Evolutionary conservation across 2,888 invertebrate genomes (phyloP).

Genomic region (Auanema sp.): DNA sequence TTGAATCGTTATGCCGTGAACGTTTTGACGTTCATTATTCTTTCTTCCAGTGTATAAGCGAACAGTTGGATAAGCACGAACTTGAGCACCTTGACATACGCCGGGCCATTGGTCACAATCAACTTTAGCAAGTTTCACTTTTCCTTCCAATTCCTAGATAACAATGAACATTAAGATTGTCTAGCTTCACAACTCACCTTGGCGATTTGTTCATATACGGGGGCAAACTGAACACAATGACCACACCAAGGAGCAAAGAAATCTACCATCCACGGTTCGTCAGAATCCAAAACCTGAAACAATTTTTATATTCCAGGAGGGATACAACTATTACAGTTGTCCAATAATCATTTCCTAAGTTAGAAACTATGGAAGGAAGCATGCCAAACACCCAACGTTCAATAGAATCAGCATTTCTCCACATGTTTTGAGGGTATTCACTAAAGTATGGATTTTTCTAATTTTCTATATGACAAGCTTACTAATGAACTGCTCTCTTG

Average conservation of each 20-base stretch:
- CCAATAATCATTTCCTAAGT: constrained; percentile 52
- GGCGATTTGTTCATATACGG: constrained; percentile 74
- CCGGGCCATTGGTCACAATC: constrained; percentile 72
- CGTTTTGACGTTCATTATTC: constrained; percentile 38
- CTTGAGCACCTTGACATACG: constrained; percentile 70
- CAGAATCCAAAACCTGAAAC: constrained; percentile 67
- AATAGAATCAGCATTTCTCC: constrained; percentile 72
- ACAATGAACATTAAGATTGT: background rate
- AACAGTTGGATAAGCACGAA: constrained; percentile 72
- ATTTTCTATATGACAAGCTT: constrained; percentile 20
- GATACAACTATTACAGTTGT: constrained; percentile 24
- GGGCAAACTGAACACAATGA: constrained; percentile 73
- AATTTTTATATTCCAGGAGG: background rate
- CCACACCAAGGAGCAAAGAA: constrained; percentile 70
- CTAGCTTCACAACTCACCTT: constrained; percentile 67
- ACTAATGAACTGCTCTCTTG: constrained; percentile 32
- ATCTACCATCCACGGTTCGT: constrained; percentile 69
- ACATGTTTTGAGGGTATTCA: constrained; percentile 69
- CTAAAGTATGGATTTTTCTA: constrained; percentile 25
- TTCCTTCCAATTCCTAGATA: constrained; percentile 67
- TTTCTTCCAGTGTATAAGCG: constrained; percentile 66
- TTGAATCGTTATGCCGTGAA: constrained; percentile 40
- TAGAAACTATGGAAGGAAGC: constrained; percentile 69
- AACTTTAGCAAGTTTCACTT: constrained; percentile 72
- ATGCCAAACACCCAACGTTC: constrained; percentile 73